Conservation (phyloP, 2,888 invertebrate genomes). For the Argynnis bischoffii region DNA sequence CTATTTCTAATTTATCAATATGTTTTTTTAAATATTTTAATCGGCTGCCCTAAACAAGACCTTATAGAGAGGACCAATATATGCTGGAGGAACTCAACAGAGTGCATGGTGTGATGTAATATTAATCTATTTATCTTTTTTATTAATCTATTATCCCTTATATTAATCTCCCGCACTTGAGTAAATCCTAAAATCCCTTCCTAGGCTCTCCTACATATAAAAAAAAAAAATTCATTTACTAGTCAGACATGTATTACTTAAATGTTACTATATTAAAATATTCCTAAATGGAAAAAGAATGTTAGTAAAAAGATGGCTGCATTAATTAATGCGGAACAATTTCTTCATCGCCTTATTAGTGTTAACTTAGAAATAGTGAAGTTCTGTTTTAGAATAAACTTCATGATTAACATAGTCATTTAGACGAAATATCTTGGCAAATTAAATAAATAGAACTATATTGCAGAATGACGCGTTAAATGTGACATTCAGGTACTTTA, state of each 20-base stretch:
- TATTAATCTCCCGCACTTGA: too few relatives aligned
- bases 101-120: too few relatives aligned
- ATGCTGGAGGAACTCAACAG: too few relatives aligned
- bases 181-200: too few relatives aligned
- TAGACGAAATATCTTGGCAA: neutral
- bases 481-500: neutral
- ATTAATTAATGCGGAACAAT: slow-evolving; percentile 29
- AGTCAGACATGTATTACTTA: neutral
- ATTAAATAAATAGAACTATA: slow-evolving; percentile 1
- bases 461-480: neutral
- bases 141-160: too few relatives aligned
- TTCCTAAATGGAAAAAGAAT: slow-evolving; percentile 7
- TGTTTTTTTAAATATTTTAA: too few relatives aligned
- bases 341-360: slow-evolving; percentile 24
- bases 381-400: slow-evolving; percentile 1
- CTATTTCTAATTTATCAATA: too few relatives aligned
- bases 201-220: neutral
- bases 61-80: too few relatives aligned
- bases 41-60: too few relatives aligned
- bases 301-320: slow-evolving; percentile 18
- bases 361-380: slow-evolving; percentile 22
- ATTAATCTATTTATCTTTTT: too few relatives aligned
- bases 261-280: slow-evolving; percentile 15
- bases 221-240: neutral
- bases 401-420: slow-evolving; percentile 12